Evolutionary conservation across 2,113 vertebrate species (phyloP), one percentile per base, ranked within the genome.

Genomic region (Tupaia chinensis): DNA sequence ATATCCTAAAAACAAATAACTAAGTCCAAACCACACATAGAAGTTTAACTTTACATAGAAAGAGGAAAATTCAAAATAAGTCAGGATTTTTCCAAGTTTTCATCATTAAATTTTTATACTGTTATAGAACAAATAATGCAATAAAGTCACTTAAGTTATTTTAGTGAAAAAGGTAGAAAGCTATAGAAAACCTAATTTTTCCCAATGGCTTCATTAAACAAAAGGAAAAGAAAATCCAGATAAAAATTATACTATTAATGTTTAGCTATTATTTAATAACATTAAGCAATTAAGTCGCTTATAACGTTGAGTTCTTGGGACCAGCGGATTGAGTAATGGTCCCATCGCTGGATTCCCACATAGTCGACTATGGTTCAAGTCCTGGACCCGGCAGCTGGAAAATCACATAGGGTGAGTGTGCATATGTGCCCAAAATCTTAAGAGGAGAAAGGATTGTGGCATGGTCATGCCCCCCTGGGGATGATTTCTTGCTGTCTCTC

Each of bases 21-120:
- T 32, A 79, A 69, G 15, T 78, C 10, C 60, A 86, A 93, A 96
- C 25, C 29, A 96, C 44, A 89, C 13, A 93, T 0, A 92, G 16
- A 74, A 61, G 12, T 4, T 91, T 56, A 95, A 90, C 29, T 27
- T 89, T 34, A 96, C 6, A 86, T 5, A 34, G 25, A 66, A 72
- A 22, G 2, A 61, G n/a, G 25, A 7, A 96, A 92, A 90, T 77
- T 82, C 29, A 87, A 44, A 13, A 0, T 29, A 81, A 76, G 9
- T 78, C 78, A 87, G 76, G 3, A 63, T 65, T 95, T 90, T 84
- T 89, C 54, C 14, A 82, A 44, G 22, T 94, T 94, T 96, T 93
- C 56, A 34, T n/a, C 25, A 73, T 10, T 76, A 32, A 32, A n/a
- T 32, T 89, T 76, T 53, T 88, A 63, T 16, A 77, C 22, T 89